These are phyloP conservation scores for Muntiacus muntjak DNA, from an alignment of 2,113 vertebrate genomes.

Conservation along the genomic window DNA sequence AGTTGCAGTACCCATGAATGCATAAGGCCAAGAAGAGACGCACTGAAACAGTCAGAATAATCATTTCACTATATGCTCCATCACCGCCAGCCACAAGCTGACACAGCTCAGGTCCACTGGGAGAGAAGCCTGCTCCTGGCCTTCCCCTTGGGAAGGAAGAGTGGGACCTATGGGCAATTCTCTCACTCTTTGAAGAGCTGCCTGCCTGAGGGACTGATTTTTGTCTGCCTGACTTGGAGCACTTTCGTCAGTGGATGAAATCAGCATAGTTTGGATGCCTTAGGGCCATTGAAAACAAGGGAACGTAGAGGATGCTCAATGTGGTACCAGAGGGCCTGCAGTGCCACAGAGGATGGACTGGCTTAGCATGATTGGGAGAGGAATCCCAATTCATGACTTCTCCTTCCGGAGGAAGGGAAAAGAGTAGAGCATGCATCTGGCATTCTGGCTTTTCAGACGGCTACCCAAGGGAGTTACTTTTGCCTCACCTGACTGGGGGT, in stretches of 20 bases:
- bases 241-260: background rate
- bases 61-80: background rate
- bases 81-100: background rate
- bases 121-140: background rate
- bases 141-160: background rate
- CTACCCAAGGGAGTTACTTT: background rate
- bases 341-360: background rate
- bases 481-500: background rate
- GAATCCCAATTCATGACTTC: background rate
- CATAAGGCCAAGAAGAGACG: background rate
- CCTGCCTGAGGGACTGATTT: background rate
- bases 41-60: background rate
- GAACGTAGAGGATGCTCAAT: rapidly evolving
- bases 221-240: background rate
- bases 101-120: background rate
- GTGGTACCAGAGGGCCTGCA: too few relatives aligned
- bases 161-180: background rate
- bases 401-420: background rate
- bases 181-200: background rate
- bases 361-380: background rate
- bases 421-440: background rate
- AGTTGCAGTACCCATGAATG: too few relatives aligned
- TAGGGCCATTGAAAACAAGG: background rate
- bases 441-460: background rate
- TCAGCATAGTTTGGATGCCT: background rate